phyloP scores from a whole-genome alignment of 2,797 vertebrate species.

The Trachops cirrhosus region DNA sequence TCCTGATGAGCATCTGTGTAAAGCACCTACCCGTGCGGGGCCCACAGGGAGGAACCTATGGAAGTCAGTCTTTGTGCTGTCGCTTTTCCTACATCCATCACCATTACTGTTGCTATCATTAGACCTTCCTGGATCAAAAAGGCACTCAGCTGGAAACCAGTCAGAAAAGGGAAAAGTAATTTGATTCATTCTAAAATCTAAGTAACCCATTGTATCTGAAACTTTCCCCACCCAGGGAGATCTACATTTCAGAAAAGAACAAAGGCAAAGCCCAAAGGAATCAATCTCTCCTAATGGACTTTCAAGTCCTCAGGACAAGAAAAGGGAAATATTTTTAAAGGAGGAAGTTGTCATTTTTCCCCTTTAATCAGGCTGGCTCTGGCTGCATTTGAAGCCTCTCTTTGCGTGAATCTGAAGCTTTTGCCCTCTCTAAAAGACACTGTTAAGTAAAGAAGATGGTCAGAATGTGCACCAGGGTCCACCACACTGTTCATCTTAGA shows the following conservation, averaged over 20 bases:
- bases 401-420: not conserved
- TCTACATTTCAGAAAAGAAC: conserved; percentile 22
- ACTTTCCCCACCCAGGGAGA: not conserved
- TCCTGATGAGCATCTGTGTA: not conserved
- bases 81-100: too few species aligned
- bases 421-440: not conserved
- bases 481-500: not conserved
- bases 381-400: not conserved
- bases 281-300: conserved; percentile 19
- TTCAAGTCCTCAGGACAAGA: conserved; percentile 10
- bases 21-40: not conserved
- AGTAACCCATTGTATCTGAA: not conserved
- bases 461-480: too few species aligned
- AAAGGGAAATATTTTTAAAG: conserved; percentile 5
- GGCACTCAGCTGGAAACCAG: not conserved
- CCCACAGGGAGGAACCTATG: not conserved
- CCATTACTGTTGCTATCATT: too few species aligned
- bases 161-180: not conserved
- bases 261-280: conserved; percentile 24
- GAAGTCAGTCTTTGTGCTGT: not conserved
- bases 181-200: not conserved
- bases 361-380: not conserved
- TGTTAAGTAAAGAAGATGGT: not conserved
- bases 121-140: not conserved
- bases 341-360: not conserved